Conservation (phyloP, 2,888 invertebrate species). For the Nemoura dubitans region DNA sequence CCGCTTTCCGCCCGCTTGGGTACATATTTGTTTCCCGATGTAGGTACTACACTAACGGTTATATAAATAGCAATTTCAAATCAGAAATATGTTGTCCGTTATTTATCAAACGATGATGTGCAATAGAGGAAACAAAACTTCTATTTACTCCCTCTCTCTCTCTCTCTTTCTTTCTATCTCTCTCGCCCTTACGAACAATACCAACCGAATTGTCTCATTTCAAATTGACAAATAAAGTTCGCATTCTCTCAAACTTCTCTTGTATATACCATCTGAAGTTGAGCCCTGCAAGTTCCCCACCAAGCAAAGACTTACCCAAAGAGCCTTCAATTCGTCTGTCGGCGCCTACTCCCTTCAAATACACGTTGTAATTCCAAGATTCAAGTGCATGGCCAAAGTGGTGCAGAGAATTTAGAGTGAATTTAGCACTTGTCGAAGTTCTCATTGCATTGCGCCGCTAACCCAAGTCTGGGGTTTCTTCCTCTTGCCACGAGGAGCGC, state of each 20-base stretch:
- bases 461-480: background rate
- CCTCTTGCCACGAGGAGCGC: background rate
- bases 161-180: background rate
- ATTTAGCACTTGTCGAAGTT: background rate
- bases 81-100: background rate
- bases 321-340: background rate
- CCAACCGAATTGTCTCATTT: background rate
- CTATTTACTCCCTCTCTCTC: background rate
- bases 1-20: background rate
- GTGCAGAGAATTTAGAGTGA: background rate
- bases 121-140: background rate
- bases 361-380: background rate
- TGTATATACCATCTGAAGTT: background rate
- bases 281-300: background rate
- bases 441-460: background rate
- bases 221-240: background rate
- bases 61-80: background rate
- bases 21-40: no score
- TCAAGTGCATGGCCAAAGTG: background rate
- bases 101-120: background rate
- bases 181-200: background rate
- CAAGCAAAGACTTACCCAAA: background rate
- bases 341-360: background rate
- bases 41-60: background rate
- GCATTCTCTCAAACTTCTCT: background rate